phyloP scores from a whole-genome alignment of 1,140 invertebrate species.

The Platyscapa corneri region DNA sequence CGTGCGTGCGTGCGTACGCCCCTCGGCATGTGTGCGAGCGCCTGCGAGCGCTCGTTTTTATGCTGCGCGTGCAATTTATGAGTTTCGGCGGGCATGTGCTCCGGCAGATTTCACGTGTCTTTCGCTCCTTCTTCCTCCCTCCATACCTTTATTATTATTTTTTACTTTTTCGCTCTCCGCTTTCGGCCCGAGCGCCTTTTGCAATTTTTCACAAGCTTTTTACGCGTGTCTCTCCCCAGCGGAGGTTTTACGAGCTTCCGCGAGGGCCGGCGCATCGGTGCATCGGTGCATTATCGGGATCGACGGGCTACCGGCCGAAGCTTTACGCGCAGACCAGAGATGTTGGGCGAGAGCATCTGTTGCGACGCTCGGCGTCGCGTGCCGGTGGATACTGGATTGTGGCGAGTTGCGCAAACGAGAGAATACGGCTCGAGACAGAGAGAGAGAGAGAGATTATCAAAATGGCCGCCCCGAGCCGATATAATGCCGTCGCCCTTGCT shows the following conservation, averaged over 20 bases:
- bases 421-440: too few species aligned
- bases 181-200: background rate
- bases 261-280: background rate
- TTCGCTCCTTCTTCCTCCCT: background rate
- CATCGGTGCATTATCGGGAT: too few species aligned
- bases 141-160: background rate
- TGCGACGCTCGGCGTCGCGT: background rate
- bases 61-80: constrained; percentile 6
- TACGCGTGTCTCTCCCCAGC: background rate
- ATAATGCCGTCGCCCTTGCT: background rate
- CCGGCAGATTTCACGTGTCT: constrained; percentile 8
- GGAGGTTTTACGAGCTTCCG: background rate
- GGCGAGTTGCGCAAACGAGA: background rate
- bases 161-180: background rate
- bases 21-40: too few species aligned
- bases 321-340: too few species aligned
- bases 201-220: background rate
- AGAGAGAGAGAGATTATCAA: background rate
- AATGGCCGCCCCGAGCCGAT: background rate
- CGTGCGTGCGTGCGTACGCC: too few species aligned
- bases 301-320: too few species aligned
- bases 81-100: constrained; percentile 3
- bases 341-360: background rate
- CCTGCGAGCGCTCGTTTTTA: too few species aligned
- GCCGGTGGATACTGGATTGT: background rate